Conservation (phyloP, 2,113 vertebrate species). For the Mus pahari region DNA sequence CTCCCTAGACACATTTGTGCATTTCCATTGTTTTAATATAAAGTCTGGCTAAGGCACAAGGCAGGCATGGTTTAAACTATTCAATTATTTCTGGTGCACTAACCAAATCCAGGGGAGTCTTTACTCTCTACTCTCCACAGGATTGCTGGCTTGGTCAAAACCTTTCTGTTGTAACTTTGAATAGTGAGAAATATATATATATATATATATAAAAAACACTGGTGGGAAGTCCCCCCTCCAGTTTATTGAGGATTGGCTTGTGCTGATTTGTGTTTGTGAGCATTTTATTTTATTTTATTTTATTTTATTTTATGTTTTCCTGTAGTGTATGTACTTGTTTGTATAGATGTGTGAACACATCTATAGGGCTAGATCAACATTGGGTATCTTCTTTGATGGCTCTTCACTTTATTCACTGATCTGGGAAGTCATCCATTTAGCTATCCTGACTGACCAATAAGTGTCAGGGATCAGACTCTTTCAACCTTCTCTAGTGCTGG, state of each 20-base stretch:
- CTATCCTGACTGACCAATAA: background rate
- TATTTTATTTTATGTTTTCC: background rate
- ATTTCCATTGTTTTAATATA: constrained; percentile 77
- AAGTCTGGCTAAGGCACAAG: constrained; percentile 72
- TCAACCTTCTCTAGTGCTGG: background rate
- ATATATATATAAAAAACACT: background rate
- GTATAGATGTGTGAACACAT: background rate
- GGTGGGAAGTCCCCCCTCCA: constrained; percentile 22
- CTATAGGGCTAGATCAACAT: background rate
- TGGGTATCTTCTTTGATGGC: background rate
- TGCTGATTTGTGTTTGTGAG: background rate
- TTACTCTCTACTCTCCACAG: constrained; percentile 58
- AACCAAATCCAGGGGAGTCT: constrained; percentile 67
- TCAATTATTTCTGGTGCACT: constrained; percentile 68
- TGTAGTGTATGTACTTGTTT: background rate
- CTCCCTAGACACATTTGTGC: constrained; percentile 75
- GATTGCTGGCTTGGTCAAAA: constrained; percentile 56
- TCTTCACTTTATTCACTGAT: background rate
- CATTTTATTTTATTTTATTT: background rate
- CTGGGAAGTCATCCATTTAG: background rate
- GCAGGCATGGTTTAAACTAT: constrained; percentile 72
- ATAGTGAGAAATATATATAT: constrained; percentile 38
- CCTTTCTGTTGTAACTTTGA: constrained; percentile 40
- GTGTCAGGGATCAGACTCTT: background rate
- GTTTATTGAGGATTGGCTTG: constrained; percentile 30